Evolutionary conservation across 2,797 vertebrate species (phyloP), one percentile per base, ranked within the genome.

Genomic region (Characodon lateralis): DNA sequence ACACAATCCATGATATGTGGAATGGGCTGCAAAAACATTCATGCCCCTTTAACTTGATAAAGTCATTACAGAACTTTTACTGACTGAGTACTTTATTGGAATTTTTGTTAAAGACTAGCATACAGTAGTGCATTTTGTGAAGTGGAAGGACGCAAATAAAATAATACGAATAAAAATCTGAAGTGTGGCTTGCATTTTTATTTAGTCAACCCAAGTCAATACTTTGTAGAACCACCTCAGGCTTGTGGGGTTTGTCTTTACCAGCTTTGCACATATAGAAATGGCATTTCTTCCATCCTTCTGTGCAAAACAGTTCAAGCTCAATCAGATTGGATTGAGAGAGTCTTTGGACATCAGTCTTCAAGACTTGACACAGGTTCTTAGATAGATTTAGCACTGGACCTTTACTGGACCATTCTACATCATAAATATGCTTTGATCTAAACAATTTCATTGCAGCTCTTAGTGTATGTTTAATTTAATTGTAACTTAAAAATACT

Each of bases 81-180:
- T 2, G 24, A 5, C 1, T 63, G 24, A 20, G 63, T 22, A 66
- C 20, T 12, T 66, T 22, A 13, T 14, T 46, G 66, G 41, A 22
- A 46, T n/a, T 69, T 65, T n/a, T 26, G 10, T 13, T 35, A 43
- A n/a, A 43, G 22, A 12, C 65, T 43, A 12, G 9, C 65, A 43
- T 24, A 24, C 24, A 68, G 41, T 68, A 68, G 65, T 68, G 39
- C 65, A 68, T 43, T 22, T 43, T 68, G 41, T 68, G 66, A 68
- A 43, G 41, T 24, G 41, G 10, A 68, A 43, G 28, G 18, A n/a
- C 18, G 6, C 3, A 13, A 8, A 58, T 9, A 55, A 24, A 6
- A 55, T 10, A 58, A 35, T 35, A 35, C 3, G 35, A 35, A 24
- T 3, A 2, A 58, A 58, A 8, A 58, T 26, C n/a, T 12, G 24